Base-by-base conservation (phyloP, 2,797 vertebrate genomes). In the Megalops cyprinoides region DNA sequence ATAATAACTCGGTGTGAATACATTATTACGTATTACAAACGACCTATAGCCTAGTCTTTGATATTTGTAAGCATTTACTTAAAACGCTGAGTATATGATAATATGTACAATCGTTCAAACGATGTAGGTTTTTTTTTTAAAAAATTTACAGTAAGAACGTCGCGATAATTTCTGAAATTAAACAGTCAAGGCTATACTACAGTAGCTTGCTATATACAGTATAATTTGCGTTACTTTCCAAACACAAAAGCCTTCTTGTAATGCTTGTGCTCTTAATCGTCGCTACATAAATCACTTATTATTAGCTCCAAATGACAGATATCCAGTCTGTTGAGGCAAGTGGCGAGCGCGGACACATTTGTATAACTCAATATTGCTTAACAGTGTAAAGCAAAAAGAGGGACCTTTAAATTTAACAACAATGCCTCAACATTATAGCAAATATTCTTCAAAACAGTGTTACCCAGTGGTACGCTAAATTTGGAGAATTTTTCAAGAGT, bases 321-420 rank as follows among this genome's bases (percentile, higher is more conserved):
- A 58, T 58, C 55, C 55, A 58, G 55, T n/a, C n/a, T 6, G 55
- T 58, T n/a, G 23, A n/a, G 55, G 55, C 23, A 25, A 58, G 23
- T n/a, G 18, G 53, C 53, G 7, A 12, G 4, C 55, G 1, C n/a
- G 9, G 23, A 58, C 25, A 58, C 2, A 25, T n/a, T 5, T 9
- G 4, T 25, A n/a, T 25, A 5, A n/a, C 9, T 58, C n/a, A 58
- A 49, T 3, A 37, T 28, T 56, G 51, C 7, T 42, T 85, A 87
- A 91, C 91, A 90, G 92, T 92, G 89, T 3, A 58, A 58, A 58
- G 6, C 23, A 5, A 0, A n/a, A n/a, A n/a, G n/a, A n/a, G n/a
- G 5, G 55, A n/a, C 25, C 51, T 53, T 53, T 53, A 2, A 25
- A 25, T 58, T 58, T 58, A 58, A 25, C 7, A 58, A 58, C 23